A percentile compares a stretch with the other conserved stretches of the same genome.
Evolutionary conservation across 2,113 vertebrate species (phyloP).

Genomic region (Raja brachyura): DNA sequence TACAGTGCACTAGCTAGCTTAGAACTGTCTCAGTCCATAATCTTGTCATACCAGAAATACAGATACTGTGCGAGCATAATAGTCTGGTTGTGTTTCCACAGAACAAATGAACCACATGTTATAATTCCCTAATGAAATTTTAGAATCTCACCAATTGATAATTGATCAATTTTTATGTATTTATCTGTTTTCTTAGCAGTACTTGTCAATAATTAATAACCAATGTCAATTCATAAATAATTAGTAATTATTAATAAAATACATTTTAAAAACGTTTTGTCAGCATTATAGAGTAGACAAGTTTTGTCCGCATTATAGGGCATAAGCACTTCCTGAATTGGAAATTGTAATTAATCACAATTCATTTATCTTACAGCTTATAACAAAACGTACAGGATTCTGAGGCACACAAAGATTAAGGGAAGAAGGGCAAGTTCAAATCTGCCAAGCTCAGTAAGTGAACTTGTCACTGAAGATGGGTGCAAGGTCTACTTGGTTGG

Average conservation of each 20-base stretch:
- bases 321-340: not conserved
- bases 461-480: conserved; percentile 38
- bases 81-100: not conserved
- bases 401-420: not conserved
- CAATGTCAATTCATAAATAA: too few species aligned
- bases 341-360: not conserved
- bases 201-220: too few species aligned
- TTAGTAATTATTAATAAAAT: too few species aligned
- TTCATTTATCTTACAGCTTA: not conserved
- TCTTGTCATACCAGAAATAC: not conserved
- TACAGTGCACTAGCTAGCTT: not conserved
- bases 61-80: not conserved
- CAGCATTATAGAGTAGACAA: not conserved
- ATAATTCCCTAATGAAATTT: too few species aligned
- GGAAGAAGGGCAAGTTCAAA: not conserved
- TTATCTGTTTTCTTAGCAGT: not conserved
- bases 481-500: conserved; percentile 38
- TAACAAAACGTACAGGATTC: not conserved
- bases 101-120: not conserved
- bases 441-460: not conserved
- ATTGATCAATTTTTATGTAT: not conserved
- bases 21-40: not conserved
- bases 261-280: too few species aligned
- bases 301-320: too few species aligned
- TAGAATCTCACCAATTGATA: not conserved